Evolutionary conservation across 2,113 vertebrate species (phyloP).

Genomic region (Stomatorhinus ivindoensis): DNA sequence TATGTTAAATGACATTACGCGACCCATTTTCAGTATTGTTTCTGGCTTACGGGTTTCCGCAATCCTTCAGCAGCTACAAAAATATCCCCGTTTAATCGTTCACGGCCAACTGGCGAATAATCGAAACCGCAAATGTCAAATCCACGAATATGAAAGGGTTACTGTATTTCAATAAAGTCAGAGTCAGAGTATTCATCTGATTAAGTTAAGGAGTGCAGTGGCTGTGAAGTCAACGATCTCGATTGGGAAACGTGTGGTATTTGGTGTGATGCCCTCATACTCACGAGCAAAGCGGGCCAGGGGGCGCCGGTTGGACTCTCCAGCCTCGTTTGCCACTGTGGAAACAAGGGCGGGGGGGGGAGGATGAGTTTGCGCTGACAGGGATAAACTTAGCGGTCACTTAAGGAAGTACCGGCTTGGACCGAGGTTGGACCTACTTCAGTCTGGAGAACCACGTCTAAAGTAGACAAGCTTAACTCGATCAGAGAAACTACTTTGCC

Average conservation of each 20-base stretch:
- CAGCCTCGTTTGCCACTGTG: conserved; percentile 79
- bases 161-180: neutral
- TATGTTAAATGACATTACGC: neutral
- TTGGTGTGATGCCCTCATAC: conserved; percentile 40
- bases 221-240: neutral
- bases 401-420: neutral
- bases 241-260: neutral
- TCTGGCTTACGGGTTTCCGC: neutral
- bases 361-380: neutral
- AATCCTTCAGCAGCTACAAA: neutral
- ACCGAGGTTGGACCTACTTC: neutral
- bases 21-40: neutral
- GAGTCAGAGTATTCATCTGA: neutral
- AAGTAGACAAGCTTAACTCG: neutral
- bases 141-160: neutral
- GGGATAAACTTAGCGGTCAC: neutral
- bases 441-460: neutral
- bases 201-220: neutral
- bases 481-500: neutral
- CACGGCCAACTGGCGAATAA: neutral
- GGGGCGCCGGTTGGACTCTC: conserved; percentile 58
- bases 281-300: conserved; percentile 73
- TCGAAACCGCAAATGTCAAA: neutral
- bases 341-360: conserved; percentile 31
- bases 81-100: neutral